Conservation (phyloP, 2,113 vertebrate genomes). For the human (Homo sapiens) region DNA sequence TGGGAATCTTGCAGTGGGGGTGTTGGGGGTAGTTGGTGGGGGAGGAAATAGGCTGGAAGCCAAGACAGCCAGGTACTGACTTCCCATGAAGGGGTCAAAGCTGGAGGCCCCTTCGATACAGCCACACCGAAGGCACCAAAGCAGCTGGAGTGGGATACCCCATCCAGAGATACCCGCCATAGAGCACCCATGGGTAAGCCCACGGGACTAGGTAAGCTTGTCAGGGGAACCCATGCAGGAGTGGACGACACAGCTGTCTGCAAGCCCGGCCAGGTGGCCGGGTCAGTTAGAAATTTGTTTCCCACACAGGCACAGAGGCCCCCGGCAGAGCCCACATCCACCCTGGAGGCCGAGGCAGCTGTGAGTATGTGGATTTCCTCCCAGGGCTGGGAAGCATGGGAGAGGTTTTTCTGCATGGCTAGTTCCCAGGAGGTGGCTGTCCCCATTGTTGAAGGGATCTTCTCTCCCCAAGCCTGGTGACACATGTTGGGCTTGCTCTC, state of each 20-base stretch:
- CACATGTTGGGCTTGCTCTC: background rate
- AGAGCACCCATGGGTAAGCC: rapidly evolving
- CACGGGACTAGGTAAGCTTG: background rate
- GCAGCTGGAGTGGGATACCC: rapidly evolving
- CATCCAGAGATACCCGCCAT: rapidly evolving
- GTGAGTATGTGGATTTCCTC: background rate
- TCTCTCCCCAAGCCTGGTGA: background rate
- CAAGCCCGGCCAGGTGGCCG: rapidly evolving
- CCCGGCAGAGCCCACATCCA: rapidly evolving
- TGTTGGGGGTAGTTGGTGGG: background rate
- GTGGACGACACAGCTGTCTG: rapidly evolving
- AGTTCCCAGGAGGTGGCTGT: background rate
- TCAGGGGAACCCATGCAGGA: rapidly evolving
- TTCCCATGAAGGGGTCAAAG: rapidly evolving
- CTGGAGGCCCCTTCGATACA: background rate
- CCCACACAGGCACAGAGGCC: too few species aligned
- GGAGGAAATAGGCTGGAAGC: rapidly evolving
- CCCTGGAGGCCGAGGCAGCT: background rate
- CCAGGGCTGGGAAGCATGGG: background rate
- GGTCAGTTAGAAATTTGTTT: too few species aligned
- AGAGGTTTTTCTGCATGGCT: background rate
- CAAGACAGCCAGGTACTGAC: rapidly evolving
- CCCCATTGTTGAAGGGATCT: background rate
- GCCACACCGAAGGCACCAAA: background rate
- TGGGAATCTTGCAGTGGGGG: rapidly evolving